phyloP scores from a whole-genome alignment of 2,888 invertebrate genomes.

The Syrista parreyssii region DNA sequence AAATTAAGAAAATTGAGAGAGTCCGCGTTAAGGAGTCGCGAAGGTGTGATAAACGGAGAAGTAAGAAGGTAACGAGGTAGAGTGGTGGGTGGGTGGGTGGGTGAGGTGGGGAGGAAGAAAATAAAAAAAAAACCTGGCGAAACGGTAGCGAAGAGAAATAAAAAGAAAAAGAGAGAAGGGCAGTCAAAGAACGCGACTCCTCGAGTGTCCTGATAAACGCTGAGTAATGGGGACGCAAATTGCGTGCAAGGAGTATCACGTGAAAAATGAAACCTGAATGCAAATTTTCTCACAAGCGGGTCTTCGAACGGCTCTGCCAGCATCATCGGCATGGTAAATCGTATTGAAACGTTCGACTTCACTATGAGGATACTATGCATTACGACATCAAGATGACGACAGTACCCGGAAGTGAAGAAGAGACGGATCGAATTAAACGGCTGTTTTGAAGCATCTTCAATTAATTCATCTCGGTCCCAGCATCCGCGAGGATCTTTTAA shows the following conservation, averaged over 20 bases:
- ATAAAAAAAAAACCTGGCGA: neutral
- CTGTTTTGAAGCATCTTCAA: neutral
- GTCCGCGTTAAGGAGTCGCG: neutral
- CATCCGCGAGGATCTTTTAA: neutral
- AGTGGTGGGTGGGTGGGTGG: neutral
- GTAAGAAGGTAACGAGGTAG: neutral
- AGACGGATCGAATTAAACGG: neutral
- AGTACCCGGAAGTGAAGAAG: neutral
- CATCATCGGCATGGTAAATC: neutral
- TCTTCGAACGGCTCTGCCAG: neutral
- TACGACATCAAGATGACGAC: neutral
- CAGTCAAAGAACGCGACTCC: constrained; percentile 24
- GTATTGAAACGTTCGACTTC: neutral
- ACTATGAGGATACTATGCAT: neutral
- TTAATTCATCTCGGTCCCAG: neutral
- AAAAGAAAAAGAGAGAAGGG: neutral
- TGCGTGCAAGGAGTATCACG: constrained; percentile 32
- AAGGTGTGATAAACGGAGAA: neutral
- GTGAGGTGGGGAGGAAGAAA: neutral
- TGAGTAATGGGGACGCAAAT: constrained; percentile 50
- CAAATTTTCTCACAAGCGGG: constrained; percentile 25
- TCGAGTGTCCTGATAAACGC: constrained; percentile 43
- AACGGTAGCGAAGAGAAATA: neutral
- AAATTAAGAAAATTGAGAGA: neutral
- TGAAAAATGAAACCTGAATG: constrained; percentile 41